Conservation (phyloP, 1,140 invertebrate species). For the Mercenaria mercenaria region DNA sequence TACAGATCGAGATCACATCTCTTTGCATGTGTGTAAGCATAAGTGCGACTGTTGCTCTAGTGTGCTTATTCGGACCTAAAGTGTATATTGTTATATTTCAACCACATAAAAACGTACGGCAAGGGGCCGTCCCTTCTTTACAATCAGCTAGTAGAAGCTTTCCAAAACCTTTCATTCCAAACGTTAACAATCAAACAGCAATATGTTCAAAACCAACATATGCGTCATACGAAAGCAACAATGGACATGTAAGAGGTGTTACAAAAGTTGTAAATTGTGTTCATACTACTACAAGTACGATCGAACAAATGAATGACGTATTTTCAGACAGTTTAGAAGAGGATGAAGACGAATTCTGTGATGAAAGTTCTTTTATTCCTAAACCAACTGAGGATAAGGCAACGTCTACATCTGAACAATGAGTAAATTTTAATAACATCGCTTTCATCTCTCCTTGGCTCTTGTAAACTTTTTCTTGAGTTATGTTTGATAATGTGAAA, state of each 20-base stretch:
- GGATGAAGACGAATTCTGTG: slow-evolving; percentile 63
- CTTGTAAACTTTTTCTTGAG: too few species aligned
- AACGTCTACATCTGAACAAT: slow-evolving; percentile 63
- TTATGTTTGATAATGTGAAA: too few species aligned
- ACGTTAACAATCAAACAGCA: slow-evolving; percentile 62
- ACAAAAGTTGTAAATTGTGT: slow-evolving; percentile 53
- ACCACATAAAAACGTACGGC: slow-evolving; percentile 91
- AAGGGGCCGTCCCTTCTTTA: slow-evolving; percentile 74
- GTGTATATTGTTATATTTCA: slow-evolving; percentile 92
- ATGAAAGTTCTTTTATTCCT: slow-evolving; percentile 44
- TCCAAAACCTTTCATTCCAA: slow-evolving; percentile 60
- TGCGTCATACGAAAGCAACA: slow-evolving; percentile 45
- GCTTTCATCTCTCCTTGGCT: too few species aligned
- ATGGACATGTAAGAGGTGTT: slow-evolving; percentile 23
- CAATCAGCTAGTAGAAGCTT: slow-evolving; percentile 60
- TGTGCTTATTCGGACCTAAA: slow-evolving; percentile 93
- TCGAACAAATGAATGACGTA: slow-evolving; percentile 72
- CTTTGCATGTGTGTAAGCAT: slow-evolving; percentile 93
- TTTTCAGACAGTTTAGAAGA: slow-evolving; percentile 75
- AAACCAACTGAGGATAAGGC: slow-evolving; percentile 65
- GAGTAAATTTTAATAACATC: neutral
- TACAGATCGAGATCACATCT: slow-evolving; percentile 92
- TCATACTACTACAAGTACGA: slow-evolving; percentile 62
- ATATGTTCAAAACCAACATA: slow-evolving; percentile 63
- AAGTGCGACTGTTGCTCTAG: slow-evolving; percentile 92